These are phyloP conservation scores for Sparus aurata DNA, from an alignment of 2,797 vertebrate species.

Conservation along the genomic window DNA sequence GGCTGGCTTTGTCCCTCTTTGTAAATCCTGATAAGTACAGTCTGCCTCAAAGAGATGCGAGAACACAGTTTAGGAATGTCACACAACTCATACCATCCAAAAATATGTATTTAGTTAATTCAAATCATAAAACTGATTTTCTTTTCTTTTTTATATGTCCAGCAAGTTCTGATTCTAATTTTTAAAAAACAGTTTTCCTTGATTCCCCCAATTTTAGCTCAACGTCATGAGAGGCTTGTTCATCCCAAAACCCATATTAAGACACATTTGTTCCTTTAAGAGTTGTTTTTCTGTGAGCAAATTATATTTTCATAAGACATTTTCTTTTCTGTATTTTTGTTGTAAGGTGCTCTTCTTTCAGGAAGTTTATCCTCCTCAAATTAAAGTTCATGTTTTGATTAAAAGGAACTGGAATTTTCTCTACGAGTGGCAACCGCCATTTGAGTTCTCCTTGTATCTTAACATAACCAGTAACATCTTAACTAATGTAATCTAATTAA, in stretches of 20 bases:
- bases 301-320: conserved; percentile 9
- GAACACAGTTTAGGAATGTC: conserved; percentile 39
- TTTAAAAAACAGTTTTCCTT: neutral
- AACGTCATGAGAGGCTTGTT: neutral
- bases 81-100: conserved; percentile 13
- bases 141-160: neutral
- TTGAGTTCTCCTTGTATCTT: conserved; percentile 11
- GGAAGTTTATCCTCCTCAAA: conserved; percentile 21
- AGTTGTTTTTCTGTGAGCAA: conserved; percentile 36
- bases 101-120: neutral
- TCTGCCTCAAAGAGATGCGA: conserved; percentile 13
- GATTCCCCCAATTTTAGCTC: neutral
- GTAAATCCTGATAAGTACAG: conserved; percentile 34
- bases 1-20: conserved; percentile 63
- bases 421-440: neutral
- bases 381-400: conserved; percentile 12
- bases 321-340: conserved; percentile 29
- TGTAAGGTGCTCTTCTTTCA: conserved; percentile 30
- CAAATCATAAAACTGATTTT: neutral
- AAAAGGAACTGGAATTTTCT: neutral
- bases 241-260: conserved; percentile 8
- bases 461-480: conserved; percentile 32
- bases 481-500: conserved; percentile 55
- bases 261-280: conserved; percentile 48
- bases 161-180: neutral